Conservation (phyloP, 1,140 invertebrate genomes). For the Zaprionus lachaisei region DNA sequence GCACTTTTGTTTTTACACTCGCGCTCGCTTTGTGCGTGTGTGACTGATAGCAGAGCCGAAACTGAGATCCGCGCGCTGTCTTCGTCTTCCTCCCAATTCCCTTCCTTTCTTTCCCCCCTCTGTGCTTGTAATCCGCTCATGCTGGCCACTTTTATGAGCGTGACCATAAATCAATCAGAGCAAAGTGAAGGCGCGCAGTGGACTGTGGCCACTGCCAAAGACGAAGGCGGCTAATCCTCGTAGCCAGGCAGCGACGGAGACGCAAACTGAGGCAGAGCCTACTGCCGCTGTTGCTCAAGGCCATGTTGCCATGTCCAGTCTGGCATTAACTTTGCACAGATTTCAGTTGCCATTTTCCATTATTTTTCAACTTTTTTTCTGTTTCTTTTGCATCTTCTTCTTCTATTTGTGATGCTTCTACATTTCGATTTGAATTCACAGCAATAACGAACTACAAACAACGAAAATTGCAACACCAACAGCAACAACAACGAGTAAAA, state of each 20-base stretch:
- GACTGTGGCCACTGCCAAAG: neutral
- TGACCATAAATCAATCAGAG: conserved; percentile 73
- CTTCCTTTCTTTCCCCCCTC: neutral
- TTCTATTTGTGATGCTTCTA: neutral
- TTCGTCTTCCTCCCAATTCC: neutral
- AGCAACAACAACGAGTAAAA: neutral
- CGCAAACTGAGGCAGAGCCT: neutral
- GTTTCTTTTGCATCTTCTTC: neutral
- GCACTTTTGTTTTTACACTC: conserved; percentile 10
- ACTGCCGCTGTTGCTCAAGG: conserved; percentile 26
- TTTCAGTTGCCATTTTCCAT: conserved; percentile 13
- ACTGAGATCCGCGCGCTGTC: conserved; percentile 24
- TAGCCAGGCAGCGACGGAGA: conserved; percentile 4
- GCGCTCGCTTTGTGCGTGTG: conserved; percentile 25
- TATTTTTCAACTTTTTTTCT: neutral
- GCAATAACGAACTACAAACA: conserved; percentile 48
- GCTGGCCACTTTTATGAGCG: conserved; percentile 43
- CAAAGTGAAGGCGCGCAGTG: conserved; percentile 15
- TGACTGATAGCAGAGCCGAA: conserved; percentile 42
- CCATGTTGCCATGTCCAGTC: conserved; percentile 15
- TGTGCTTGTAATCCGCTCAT: conserved; percentile 29
- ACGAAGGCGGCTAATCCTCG: conserved; percentile 32
- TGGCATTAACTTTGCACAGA: conserved; percentile 14
- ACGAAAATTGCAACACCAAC: conserved; percentile 20
- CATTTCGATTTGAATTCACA: conserved; percentile 26